Conservation (phyloP, 2,797 vertebrate species). For the Delichon dasypus region DNA sequence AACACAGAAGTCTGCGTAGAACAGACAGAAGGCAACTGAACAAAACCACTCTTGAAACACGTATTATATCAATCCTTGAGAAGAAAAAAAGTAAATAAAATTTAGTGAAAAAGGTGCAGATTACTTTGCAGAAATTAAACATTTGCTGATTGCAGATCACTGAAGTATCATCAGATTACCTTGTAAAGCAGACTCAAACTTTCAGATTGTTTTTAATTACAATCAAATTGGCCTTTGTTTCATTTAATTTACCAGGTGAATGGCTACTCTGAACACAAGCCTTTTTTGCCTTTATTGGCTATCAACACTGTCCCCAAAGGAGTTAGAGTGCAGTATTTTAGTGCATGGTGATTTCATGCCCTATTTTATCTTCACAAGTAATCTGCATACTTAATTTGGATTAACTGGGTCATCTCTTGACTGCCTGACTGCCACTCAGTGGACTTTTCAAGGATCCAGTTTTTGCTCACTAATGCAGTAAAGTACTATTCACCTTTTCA, state of each 20-base stretch:
- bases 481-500: neutral
- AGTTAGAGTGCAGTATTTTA: neutral
- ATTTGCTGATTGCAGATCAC: neutral
- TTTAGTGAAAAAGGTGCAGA: neutral
- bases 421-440: neutral
- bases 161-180: neutral
- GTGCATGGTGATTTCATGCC: neutral
- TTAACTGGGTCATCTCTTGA: neutral
- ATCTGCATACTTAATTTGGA: neutral
- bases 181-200: neutral
- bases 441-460: neutral
- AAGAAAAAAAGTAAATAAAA: neutral
- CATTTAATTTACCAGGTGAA: neutral
- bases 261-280: neutral
- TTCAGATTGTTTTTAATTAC: neutral
- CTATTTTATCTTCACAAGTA: neutral
- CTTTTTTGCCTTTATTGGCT: neutral
- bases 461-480: constrained; percentile 26
- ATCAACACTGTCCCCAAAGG: neutral
- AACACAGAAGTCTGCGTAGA: neutral
- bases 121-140: neutral
- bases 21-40: neutral
- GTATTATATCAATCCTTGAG: neutral
- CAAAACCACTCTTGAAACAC: neutral
- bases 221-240: neutral